Conservation (phyloP, 2,113 vertebrate genomes). For the Ariopsis seemanni region DNA sequence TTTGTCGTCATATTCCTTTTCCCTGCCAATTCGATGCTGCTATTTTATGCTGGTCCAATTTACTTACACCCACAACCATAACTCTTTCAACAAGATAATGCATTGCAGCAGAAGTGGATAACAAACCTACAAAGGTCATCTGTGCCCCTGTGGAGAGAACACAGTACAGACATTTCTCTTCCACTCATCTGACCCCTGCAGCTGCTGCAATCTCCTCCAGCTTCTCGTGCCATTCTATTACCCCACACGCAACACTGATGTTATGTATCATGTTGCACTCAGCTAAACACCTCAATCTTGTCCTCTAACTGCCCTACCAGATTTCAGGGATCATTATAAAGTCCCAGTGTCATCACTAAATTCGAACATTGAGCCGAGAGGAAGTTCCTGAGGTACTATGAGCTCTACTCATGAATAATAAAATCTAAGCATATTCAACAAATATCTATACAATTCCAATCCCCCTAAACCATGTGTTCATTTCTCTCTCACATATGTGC, state of each 20-base stretch:
- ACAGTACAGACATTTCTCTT: slow-evolving; percentile 1
- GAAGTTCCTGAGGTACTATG: background rate
- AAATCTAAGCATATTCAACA: background rate
- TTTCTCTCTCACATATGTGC: background rate
- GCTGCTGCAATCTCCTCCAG: slow-evolving; percentile 4
- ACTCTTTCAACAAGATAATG: background rate
- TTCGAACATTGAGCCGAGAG: background rate
- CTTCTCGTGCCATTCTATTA: background rate
- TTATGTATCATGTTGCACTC: background rate
- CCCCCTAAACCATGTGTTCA: background rate
- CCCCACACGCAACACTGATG: slow-evolving; percentile 30
- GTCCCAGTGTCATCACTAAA: slow-evolving; percentile 14
- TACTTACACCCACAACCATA: background rate
- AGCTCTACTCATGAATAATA: background rate
- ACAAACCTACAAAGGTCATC: slow-evolving; percentile 17
- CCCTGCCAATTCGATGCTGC: background rate
- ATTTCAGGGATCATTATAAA: slow-evolving; percentile 27
- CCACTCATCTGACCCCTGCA: slow-evolving; percentile 7
- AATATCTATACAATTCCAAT: background rate
- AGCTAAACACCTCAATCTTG: slow-evolving; percentile 37
- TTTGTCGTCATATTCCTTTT: slow-evolving; percentile 7
- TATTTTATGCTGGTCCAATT: background rate
- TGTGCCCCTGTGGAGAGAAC: background rate
- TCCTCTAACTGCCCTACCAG: slow-evolving; percentile 45
- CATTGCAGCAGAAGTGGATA: background rate